These are phyloP conservation scores for Mustela nigripes DNA, from an alignment of 2,113 vertebrate species.

Conservation along the genomic window DNA sequence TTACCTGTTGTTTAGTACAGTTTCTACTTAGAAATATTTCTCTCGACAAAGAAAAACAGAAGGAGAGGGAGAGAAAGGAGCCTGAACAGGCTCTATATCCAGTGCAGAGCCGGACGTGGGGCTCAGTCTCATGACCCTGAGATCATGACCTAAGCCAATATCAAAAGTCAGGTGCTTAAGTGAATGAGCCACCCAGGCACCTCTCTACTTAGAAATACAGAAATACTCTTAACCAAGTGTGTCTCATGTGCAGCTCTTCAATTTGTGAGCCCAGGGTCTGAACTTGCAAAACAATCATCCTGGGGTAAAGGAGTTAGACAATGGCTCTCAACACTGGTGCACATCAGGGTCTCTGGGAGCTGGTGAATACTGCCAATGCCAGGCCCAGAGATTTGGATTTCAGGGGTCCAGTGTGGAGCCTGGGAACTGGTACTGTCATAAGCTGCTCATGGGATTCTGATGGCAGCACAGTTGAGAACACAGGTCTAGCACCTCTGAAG, in stretches of 20 bases:
- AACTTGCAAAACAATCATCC: not conserved
- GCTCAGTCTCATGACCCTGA: not conserved
- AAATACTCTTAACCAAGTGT: not conserved
- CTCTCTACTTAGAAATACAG: not conserved
- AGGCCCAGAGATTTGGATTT: not conserved
- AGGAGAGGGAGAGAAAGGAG: not conserved
- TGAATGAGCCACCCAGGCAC: not conserved
- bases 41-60: not conserved
- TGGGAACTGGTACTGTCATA: not conserved
- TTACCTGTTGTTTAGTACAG: not conserved
- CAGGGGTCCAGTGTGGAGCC: not conserved
- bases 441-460: not conserved
- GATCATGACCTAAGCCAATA: not conserved
- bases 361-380: not conserved
- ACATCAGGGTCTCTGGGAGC: not conserved
- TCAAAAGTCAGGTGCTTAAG: not conserved
- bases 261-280: not conserved
- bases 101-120: not conserved
- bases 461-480: not conserved
- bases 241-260: not conserved
- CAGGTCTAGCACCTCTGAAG: not conserved
- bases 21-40: not conserved
- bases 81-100: not conserved
- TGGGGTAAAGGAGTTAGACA: not conserved
- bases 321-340: not conserved